Evolutionary conservation across 2,797 vertebrate species (phyloP), one percentile per base, ranked within the genome.

Genomic region (Periophthalmus magnuspinnatus): DNA sequence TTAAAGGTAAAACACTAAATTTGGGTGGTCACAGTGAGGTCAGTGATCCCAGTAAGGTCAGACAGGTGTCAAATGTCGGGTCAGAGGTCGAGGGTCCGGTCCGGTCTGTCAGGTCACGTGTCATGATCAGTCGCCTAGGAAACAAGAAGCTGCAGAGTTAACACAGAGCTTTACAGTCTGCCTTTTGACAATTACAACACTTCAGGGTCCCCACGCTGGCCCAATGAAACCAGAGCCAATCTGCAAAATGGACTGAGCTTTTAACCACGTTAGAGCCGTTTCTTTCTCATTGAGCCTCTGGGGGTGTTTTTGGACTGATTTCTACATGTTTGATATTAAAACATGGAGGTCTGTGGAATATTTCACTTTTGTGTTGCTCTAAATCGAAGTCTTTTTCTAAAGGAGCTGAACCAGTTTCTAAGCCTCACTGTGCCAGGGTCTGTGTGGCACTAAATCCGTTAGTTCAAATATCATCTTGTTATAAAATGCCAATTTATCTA

Each of bases 141-240:
- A 80, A 91, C 87, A 89, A 92, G 88, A 91, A 90, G 91, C 90
- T 91, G 75, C 83, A 90, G 79, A 10, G 88, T 90, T 92, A 92
- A 50, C 63, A 45, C 19, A 41, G 16, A 63, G 5, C 62, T 24
- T 28, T 48, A 21, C 24, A 6, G 5, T 16, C 6, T 3, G 17
- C 28, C 19, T 9, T 36, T 60, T 6, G 5, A 38, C 33, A 36
- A 36, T 32, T 8, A 34, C 57, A 36, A 60, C 59, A 61, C 38
- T 64, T 64, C 62, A 64, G 62, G 62, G 62, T 64, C 41, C 62
- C 62, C 62, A 64, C 62, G 47, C 14, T 47, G 22, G 22, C 2
- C 61, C 45, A 6, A 5, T 10, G n/a, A 10, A 60, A 19, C 34
- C 19, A n/a, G 33, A 17, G 7, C 11, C 24, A 17, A 21, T 8